phyloP scores from a whole-genome alignment of 1,140 invertebrate genomes.

The Apocrypta bakeri region DNA sequence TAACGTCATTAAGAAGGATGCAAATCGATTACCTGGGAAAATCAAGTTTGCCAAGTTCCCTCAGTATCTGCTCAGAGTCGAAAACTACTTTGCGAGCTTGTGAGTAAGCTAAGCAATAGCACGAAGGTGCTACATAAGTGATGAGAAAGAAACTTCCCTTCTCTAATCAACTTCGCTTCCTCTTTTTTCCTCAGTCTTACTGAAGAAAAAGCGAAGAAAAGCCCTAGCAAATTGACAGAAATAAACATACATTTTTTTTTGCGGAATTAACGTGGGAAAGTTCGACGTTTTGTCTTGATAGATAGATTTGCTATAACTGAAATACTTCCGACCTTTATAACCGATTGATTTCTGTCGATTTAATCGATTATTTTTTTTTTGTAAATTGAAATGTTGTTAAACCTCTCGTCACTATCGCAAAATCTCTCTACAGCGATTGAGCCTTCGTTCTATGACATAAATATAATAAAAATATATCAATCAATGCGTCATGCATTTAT shows the following conservation, averaged over 20 bases:
- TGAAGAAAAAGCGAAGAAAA: not conserved
- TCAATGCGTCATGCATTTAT: too few relatives aligned
- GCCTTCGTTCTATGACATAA: too few relatives aligned
- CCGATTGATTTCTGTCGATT: too few relatives aligned
- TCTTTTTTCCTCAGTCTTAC: not conserved
- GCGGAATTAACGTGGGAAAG: not conserved
- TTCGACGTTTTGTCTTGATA: not conserved
- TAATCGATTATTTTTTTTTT: too few relatives aligned
- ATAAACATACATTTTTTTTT: not conserved
- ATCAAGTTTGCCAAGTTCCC: not conserved
- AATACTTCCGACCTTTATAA: not conserved
- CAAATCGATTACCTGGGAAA: not conserved
- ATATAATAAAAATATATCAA: too few relatives aligned
- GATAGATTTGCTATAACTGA: not conserved
- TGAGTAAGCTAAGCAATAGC: not conserved
- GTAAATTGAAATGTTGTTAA: too few relatives aligned
- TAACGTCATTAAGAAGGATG: not conserved
- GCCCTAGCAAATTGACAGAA: not conserved
- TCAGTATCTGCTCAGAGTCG: not conserved
- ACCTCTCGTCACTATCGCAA: too few relatives aligned
- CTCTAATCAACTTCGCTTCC: not conserved
- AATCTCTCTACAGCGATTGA: too few relatives aligned
- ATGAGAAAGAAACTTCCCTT: not conserved
- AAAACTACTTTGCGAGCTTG: not conserved
- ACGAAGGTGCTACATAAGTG: conserved; percentile 1